These are phyloP conservation scores for Orthosia incerta DNA, from an alignment of 2,888 invertebrate species.

Conservation along the genomic window DNA sequence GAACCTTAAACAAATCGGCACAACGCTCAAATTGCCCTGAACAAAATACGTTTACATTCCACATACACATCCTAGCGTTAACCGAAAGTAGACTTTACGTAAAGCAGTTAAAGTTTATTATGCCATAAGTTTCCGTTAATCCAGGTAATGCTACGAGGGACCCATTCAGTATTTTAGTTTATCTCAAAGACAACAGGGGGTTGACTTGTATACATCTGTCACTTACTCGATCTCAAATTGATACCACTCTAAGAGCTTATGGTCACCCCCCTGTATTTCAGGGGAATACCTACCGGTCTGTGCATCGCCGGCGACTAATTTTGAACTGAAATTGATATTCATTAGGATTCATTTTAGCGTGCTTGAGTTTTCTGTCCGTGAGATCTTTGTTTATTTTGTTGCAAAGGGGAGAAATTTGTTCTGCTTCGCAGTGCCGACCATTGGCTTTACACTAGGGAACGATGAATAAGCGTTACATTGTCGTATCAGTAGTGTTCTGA, in stretches of 20 bases:
- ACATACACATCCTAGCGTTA: constrained; percentile 4
- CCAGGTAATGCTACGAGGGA: constrained; percentile 45
- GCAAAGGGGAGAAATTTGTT: constrained; percentile 11
- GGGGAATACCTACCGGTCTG: constrained; percentile 35
- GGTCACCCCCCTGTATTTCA: no score
- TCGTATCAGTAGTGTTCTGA: neutral
- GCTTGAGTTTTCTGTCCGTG: constrained; percentile 2
- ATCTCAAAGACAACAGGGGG: constrained; percentile 58
- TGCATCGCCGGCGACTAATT: constrained; percentile 34
- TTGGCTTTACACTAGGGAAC: constrained; percentile 24
- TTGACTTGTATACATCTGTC: no score
- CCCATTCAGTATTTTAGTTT: constrained; percentile 60
- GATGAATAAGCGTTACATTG: constrained; percentile 18
- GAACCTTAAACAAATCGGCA: constrained; percentile 15
- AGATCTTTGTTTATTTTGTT: constrained; percentile 31
- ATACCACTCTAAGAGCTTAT: no score
- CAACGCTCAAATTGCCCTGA: constrained; percentile 47
- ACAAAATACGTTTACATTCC: constrained; percentile 36
- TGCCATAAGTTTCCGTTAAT: constrained; percentile 31
- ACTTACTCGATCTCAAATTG: no score
- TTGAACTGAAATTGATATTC: constrained; percentile 27
- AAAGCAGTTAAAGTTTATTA: constrained; percentile 38
- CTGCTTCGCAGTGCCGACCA: constrained; percentile 23
- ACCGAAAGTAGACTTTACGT: constrained; percentile 49
- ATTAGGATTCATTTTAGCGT: constrained; percentile 34